Evolutionary conservation across 2,888 invertebrate species (phyloP).

Genomic region (Hetaerina titia): DNA sequence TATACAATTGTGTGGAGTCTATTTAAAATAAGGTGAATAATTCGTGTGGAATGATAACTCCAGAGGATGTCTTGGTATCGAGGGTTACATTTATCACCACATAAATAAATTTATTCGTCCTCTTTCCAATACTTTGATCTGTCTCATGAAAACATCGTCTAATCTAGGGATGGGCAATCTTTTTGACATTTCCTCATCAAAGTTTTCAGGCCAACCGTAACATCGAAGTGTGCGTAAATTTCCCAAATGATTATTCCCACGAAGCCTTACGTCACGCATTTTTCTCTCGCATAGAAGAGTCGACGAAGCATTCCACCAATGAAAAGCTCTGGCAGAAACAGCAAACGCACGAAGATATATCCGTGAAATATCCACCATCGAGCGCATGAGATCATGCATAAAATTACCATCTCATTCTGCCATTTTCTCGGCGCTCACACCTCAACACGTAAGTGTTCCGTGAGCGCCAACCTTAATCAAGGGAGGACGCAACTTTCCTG

Average conservation of each 20-base stretch:
- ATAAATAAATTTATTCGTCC: too few relatives aligned
- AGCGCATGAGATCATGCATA: constrained; percentile 6
- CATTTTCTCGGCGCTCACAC: neutral
- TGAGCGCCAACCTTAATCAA: neutral
- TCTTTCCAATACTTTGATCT: too few relatives aligned
- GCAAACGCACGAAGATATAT: neutral
- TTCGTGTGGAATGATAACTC: neutral
- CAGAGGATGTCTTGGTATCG: neutral
- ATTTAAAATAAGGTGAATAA: too few relatives aligned
- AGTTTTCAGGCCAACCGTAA: neutral
- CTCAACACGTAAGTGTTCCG: neutral
- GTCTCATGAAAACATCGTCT: neutral
- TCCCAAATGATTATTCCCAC: neutral
- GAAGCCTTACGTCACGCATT: neutral
- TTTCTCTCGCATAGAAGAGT: neutral
- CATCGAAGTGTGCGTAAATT: neutral
- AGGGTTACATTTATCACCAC: too few relatives aligned
- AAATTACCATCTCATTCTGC: neutral
- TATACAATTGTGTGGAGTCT: too few relatives aligned
- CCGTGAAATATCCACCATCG: neutral
- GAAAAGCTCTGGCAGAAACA: neutral
- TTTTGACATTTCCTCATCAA: neutral
- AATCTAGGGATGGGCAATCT: neutral
- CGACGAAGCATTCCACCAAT: neutral
- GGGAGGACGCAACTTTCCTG: neutral